Base-by-base conservation (phyloP, 2,888 invertebrate species). In the Pyrgus malvae region DNA sequence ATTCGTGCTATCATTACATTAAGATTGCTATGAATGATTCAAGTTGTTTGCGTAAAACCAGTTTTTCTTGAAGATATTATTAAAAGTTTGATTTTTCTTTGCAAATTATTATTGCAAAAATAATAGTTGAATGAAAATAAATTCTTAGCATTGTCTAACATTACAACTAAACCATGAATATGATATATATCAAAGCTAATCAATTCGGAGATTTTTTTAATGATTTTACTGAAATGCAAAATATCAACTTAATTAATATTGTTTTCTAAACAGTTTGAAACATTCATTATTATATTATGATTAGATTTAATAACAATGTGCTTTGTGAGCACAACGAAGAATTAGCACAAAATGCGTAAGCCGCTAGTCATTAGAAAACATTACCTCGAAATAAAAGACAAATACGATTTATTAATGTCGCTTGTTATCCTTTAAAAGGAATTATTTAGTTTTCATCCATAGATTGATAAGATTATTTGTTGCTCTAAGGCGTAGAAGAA, bases 361-460 rank as follows among this genome's bases (percentile, higher is more conserved):
- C 75, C 79, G 78, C 78, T 83, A 85, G 78, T 68, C 64, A 56
- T 72, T 78, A 78, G 74, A 70, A 72, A 62, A 70, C 64, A 68
- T 73, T 79, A 85, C 80, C 84, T 86, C 82, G 75, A 45, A 66
- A 75, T 71, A 79, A 84, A 85, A 85, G 81, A 85, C 83, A 87
- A 62, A 54, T 54, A 54, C 53, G 25, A 78, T 78, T 76, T 80
- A 78, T 76, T 80, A 75, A 67, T 78, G 78, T 77, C 64, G 87
- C 84, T 85, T 88, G 87, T 89, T 89, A 88, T 89, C 88, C 89
- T 89, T 85, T 62, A 62, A 76, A 88, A 88, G 88, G 89, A 88
- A 45, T 85, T 85, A 68, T 68, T 54, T 54, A 54, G 53, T 54
- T 72, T 83, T 89, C 70, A 75, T 69, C 72, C 64, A 76, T 76